Evolutionary conservation across 2,797 vertebrate genomes (phyloP), one percentile per base, ranked within the genome.

Genomic region (Molossus alvarezi): DNA sequence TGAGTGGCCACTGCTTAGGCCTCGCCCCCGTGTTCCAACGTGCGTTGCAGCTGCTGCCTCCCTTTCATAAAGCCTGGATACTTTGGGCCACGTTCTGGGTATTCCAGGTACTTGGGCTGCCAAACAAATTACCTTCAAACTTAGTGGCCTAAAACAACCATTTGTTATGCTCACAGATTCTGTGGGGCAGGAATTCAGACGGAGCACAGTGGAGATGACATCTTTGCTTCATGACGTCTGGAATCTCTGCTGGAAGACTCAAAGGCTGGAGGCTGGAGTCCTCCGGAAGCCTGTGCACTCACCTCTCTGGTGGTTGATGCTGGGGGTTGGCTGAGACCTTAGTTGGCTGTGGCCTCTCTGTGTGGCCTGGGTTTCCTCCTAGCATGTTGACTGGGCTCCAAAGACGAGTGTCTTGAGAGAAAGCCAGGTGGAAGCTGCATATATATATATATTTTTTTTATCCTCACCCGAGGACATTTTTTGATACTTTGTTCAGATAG

Each of bases 71-170:
- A 91, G 33, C 65, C 65, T 76, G 53, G 58, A 86, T 55, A 75
- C 20, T 88, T 94, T 69, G 14, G 53, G 85, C 69, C 53, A 17
- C 20, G 37, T 81, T 86, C 64, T 73, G 65, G 41, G 55, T 93
- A 72, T 90, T 94, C 10, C 73, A 95, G 85, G 76, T 90, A 67
- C 67, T 45, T 58, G 25, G 29, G 62, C 80, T 96, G 80, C 53
- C 60, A 91, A 95, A 91, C 87, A 89, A 93, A 95, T 88, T 37
- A 73, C 25, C 60, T 96, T 92, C 69, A 88, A 60, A 88, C 21
- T 18, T 65, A 53, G 92, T 81, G 92, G 67, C 84, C 76, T 92
- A 45, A 95, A 73, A 69, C 23, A 79, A 76, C 69, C 48, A 77
- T 85, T 72, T 85, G 18, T 81, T 73, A 58, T 51, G 29, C 60